Base-by-base conservation (phyloP, 2,888 invertebrate genomes). In the Imbricaverruca yamaguchii region DNA sequence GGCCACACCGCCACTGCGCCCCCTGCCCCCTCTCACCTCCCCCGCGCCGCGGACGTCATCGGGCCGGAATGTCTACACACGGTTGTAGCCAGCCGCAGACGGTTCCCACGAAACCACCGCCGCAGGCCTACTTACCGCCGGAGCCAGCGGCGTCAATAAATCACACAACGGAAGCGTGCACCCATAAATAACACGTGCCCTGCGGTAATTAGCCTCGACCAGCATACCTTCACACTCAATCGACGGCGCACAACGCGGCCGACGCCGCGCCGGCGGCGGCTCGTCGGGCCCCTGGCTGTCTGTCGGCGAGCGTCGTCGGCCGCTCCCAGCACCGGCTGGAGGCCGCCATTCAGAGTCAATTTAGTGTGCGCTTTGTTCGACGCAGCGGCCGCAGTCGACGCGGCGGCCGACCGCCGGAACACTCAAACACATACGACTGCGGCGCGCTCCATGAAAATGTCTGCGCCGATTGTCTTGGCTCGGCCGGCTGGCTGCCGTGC, bases 121-220 rank as follows among this genome's bases (percentile, higher is more conserved):
- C 11, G 7, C 69, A 6, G 15, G 8, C 25, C 15, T 39, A 39
- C 25, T 15, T 39, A 23, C 18, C 61, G 0, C 61, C 18, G 39
- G 69, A 69, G 69, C 39, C 69, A 15, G 39, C 39, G 6, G 15
- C 21, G 63, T 12, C 74, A 53, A 74, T 74, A 74, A 74, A 74
- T 74, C 53, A 74, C 74, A 74, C 74, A 74, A 74, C 74, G 74
- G 74, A 74, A 74, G 74, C 74, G 74, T 74, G 74, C 74, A 74
- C 13, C 74, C 74, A 74, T 74, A 74, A 74, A 74, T 74, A 74
- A 74, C 74, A 55, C 53, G 74, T 55, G 55, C 74, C 23, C 55
- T 1, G 39, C 55, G 69, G 55, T 74, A 74, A 74, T 74, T 74
- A 55, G 74, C 55, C 74, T 21, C 21, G 18, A 55, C 69, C 74